Conservation (phyloP, 1,140 invertebrate genomes). For the Drosophila malerkotliana region DNA sequence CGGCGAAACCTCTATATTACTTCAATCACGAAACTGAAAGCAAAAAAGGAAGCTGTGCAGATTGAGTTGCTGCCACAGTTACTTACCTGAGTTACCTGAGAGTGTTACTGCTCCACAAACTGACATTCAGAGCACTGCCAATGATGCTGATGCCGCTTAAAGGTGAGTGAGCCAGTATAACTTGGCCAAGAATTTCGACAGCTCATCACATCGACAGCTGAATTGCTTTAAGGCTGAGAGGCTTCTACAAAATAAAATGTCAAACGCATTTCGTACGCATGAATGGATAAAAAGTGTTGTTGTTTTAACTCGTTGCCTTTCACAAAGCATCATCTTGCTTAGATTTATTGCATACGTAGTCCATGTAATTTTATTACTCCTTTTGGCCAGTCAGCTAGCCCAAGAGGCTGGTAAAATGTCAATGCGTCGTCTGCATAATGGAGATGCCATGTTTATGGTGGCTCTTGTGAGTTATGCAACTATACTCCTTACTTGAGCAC, state of each 20-base stretch:
- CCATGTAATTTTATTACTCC: conserved; percentile 32
- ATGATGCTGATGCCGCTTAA: conserved; percentile 69
- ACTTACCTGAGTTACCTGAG: conserved; percentile 30
- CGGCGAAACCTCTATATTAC: conserved; percentile 56
- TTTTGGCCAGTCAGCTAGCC: conserved; percentile 22
- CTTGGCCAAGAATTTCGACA: conserved; percentile 31
- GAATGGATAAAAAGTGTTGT: conserved; percentile 41
- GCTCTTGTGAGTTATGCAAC: conserved; percentile 37
- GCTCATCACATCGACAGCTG: conserved; percentile 26
- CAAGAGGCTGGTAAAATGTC: conserved; percentile 40
- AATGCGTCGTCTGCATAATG: conserved; percentile 44
- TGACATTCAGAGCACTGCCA: conserved; percentile 58
- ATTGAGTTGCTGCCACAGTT: conserved; percentile 62
- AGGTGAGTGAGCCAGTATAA: conserved; percentile 64
- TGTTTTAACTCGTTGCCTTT: conserved; percentile 39
- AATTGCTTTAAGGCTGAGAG: conserved; percentile 3
- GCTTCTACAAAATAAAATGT: conserved; percentile 33
- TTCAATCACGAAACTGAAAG: conserved; percentile 73
- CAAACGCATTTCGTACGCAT: conserved; percentile 59
- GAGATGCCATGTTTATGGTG: conserved; percentile 30
- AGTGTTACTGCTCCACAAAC: conserved; percentile 54
- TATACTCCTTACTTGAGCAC: not conserved
- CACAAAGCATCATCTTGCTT: conserved; percentile 48
- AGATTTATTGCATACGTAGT: conserved; percentile 35
- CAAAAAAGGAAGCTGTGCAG: conserved; percentile 63